A percentile compares a stretch with the other conserved stretches of the same genome.
Evolutionary conservation across 2,113 vertebrate genomes (phyloP).

Genomic region (Brachyhypopomus gauderio): DNA sequence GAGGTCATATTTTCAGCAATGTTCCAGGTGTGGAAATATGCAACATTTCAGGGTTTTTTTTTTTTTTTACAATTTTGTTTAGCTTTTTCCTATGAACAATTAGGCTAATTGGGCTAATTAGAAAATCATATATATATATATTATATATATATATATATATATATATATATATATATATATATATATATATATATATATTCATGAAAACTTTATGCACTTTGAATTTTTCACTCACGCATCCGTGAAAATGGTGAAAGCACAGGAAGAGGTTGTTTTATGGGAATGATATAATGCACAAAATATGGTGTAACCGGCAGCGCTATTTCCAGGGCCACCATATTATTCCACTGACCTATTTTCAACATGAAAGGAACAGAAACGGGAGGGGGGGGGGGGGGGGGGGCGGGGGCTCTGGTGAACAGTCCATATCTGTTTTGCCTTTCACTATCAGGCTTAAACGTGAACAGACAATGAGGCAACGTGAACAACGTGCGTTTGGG

Average conservation of each 20-base stretch:
- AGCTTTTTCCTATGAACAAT: too few species aligned
- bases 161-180: background rate
- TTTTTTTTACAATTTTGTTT: too few species aligned
- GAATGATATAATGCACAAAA: constrained; percentile 6
- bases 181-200: background rate
- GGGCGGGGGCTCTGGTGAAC: too few species aligned
- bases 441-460: constrained; percentile 13
- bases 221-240: background rate
- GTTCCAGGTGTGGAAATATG: too few species aligned
- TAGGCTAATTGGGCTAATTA: background rate
- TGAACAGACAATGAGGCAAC: constrained; percentile 29
- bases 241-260: background rate
- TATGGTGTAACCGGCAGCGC: background rate
- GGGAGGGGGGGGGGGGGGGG: background rate
- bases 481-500: constrained; percentile 1
- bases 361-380: constrained; percentile 12
- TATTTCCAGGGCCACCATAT: constrained; percentile 6
- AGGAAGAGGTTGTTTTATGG: background rate
- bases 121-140: background rate
- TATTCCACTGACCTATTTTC: constrained; percentile 19
- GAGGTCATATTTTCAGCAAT: too few species aligned
- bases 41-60: too few species aligned
- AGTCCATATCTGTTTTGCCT: constrained; percentile 9
- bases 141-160: background rate
- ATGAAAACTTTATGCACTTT: background rate